Evolutionary conservation across 1,140 invertebrate species (phyloP).

Genomic region (Lysiphlebus fabarum): DNA sequence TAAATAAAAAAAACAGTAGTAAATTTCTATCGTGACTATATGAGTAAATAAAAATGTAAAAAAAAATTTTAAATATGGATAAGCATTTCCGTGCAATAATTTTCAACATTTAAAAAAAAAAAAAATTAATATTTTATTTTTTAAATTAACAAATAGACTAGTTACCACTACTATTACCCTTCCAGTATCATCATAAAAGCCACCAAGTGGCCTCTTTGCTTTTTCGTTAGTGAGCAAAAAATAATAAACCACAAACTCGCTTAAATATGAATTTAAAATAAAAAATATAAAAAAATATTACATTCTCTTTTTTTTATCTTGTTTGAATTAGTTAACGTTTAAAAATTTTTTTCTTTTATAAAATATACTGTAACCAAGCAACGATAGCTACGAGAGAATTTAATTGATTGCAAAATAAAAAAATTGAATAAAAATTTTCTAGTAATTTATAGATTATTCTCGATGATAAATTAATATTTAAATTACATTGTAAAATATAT

Average conservation of each 20-base stretch:
- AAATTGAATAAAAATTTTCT: constrained; percentile 6
- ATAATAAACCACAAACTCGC: constrained; percentile 10
- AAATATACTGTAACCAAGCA: too few relatives aligned
- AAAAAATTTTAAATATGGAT: constrained; percentile 20
- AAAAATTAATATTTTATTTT: too few relatives aligned
- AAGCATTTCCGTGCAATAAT: constrained; percentile 30
- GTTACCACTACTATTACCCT: background rate
- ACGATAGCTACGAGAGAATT: background rate
- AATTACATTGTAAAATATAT: background rate
- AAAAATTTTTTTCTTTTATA: background rate
- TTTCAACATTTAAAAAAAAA: too few relatives aligned
- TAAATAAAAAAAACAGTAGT: too few relatives aligned
- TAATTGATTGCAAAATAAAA: constrained; percentile 17
- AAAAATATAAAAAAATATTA: constrained; percentile 5
- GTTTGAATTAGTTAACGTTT: constrained; percentile 18
- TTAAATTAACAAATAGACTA: background rate
- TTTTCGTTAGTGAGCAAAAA: background rate
- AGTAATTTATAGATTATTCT: background rate
- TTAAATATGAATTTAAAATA: constrained; percentile 10
- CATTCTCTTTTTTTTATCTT: background rate
- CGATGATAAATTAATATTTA: background rate
- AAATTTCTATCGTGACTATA: constrained; percentile 12
- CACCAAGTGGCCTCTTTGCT: constrained; percentile 10
- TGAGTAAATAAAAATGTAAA: constrained; percentile 24
- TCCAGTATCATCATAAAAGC: background rate